Percentiles rank a stretch among this genome's conserved stretches.
Evolutionary conservation across 2,888 invertebrate species (phyloP).

Genomic region (Cataglyphis livida): DNA sequence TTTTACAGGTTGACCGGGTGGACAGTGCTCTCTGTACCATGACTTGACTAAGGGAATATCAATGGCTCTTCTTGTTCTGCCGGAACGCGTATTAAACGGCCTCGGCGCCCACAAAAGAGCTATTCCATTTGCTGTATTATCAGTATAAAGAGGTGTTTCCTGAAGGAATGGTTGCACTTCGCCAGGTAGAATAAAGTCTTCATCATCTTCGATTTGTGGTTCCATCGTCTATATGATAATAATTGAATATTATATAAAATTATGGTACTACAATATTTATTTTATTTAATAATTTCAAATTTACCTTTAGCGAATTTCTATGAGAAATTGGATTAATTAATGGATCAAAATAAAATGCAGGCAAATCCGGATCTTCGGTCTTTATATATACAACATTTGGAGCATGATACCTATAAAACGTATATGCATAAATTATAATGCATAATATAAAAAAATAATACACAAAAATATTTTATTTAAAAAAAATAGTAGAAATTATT

Average conservation of each 20-base stretch:
- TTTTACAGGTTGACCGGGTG: slow-evolving; percentile 99
- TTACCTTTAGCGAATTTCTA: slow-evolving; percentile 93
- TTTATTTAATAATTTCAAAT: slow-evolving; percentile 54
- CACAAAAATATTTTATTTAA: neutral
- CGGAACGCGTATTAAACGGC: slow-evolving; percentile 98
- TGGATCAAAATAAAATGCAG: slow-evolving; percentile 99
- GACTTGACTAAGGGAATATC: slow-evolving; percentile 99
- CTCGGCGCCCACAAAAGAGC: slow-evolving; percentile 98
- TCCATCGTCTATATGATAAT: slow-evolving; percentile 88
- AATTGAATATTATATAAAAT: slow-evolving; percentile 24
- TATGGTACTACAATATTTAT: neutral
- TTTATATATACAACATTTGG: slow-evolving; percentile 99
- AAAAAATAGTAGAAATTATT: slow-evolving; percentile 58
- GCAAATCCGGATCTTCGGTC: slow-evolving; percentile 99
- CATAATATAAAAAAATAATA: neutral
- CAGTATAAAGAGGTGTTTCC: slow-evolving; percentile 98
- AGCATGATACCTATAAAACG: slow-evolving; percentile 95
- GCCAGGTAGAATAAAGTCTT: slow-evolving; percentile 96
- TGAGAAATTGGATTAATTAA: slow-evolving; percentile 99
- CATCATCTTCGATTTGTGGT: slow-evolving; percentile 96
- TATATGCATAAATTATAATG: slow-evolving; percentile 54
- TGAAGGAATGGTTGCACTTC: slow-evolving; percentile 96
- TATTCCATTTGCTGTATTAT: slow-evolving; percentile 99
- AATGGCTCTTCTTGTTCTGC: slow-evolving; percentile 96
- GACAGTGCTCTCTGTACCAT: slow-evolving; percentile 98